Base-by-base conservation (phyloP, 1,140 invertebrate species). In the Meloidogyne chitwoodi region DNA sequence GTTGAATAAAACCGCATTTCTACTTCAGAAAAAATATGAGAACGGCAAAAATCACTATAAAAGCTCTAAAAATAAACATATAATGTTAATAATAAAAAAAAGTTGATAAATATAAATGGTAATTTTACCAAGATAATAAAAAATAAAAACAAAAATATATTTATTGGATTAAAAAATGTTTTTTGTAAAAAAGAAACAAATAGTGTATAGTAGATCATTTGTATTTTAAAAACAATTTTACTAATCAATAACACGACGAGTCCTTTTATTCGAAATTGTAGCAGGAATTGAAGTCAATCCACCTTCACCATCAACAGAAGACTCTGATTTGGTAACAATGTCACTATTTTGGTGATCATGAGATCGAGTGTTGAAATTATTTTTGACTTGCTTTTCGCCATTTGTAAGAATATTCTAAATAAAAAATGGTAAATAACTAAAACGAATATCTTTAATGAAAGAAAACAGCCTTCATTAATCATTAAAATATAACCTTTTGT, bases 41-140 rank as follows among this genome's bases (percentile, higher is more conserved):
- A n/a, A n/a, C n/a, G n/a, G n/a, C n/a, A n/a, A n/a, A n/a, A n/a
- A n/a, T n/a, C n/a, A n/a, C n/a, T n/a, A n/a, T n/a, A n/a, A n/a
- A n/a, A n/a, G n/a, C n/a, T n/a, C n/a, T 64, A 4, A 10, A 64
- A 6, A 8, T 64, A 4, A 10, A 8, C 10, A 10, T 26, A 88
- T 26, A n/a, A 62, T 19, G 19, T n/a, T 16, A 41, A 71, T n/a
- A 6, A 1, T 31, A 38, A 70, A n/a, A 22, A 38, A 71, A 14
- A 61, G 2, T 26, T 29, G n/a, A n/a, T 2, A 56, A 44, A 71
- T 44, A 44, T 56, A 16, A 16, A 11, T 8, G 24, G 19, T 34
- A 5, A 70, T 19, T 26, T 26, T 4, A 29, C 1, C 41, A 24
- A 8, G 11, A 41, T 31, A n/a, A 67, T 6, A 24, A 19, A 24